Evolutionary conservation across 2,113 vertebrate species (phyloP), one percentile per base, ranked within the genome.

Genomic region (Lophius piscatorius): DNA sequence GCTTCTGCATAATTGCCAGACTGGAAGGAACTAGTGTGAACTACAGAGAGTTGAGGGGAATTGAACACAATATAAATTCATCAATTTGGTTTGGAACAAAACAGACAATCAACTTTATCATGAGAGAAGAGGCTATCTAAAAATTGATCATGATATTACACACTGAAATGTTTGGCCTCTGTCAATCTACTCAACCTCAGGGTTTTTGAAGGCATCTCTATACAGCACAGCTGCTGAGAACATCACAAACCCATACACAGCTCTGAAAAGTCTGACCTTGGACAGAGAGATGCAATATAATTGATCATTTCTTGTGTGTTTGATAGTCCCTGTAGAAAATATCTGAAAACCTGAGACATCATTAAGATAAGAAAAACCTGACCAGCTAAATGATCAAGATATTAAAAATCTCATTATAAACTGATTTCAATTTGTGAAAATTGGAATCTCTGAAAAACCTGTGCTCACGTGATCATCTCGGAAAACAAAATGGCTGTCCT

Each of bases 1-100:
- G 12, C 31, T 16, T 44, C 13, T n/a, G 41, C 3, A 45, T 31
- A 28, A 67, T 59, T 22, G 39, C 48, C 18, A 41, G 2, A n/a
- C 11, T 20, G 9, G 13, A 42, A 36, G 21, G 54, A 24, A 40
- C 5, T 16, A 41, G 12, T 52, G 12, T 11, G 61, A 38, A 44
- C 14, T 2, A 2, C 48, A 11, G 3, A 42, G 47, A 51, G 39
- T 10, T 21, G 9, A 64, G 9, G 1, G 3, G 20, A 5, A 35
- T 7, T 50, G 23, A 11, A 10, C 0, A 13, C 18, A 35, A 9
- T n/a, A 16, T 8, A 35, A n/a, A n/a, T n/a, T n/a, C n/a, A 28
- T 28, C 26, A 1, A 28, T 5, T 28, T 28, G 14, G 9, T 14
- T 26, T 29, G 16, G n/a, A 45, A 23, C 8, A 51, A 36, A 59